Conservation (phyloP, 2,113 vertebrate genomes). For the Gadus macrocephalus region DNA sequence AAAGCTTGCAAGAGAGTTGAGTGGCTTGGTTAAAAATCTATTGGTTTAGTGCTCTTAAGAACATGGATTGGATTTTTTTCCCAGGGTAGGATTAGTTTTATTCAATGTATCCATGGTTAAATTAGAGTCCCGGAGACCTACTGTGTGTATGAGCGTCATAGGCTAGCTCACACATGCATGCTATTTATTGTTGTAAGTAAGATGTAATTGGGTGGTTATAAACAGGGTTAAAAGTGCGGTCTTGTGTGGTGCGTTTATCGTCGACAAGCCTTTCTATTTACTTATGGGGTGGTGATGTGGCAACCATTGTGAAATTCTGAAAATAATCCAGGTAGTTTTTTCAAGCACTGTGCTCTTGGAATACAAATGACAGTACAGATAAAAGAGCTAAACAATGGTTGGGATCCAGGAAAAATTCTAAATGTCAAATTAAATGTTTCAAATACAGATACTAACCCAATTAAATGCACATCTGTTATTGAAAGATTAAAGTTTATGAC, state of each 20-base stretch:
- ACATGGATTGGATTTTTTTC: conserved; percentile 4
- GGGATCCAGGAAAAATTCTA: conserved; percentile 38
- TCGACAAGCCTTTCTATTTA: conserved; percentile 13
- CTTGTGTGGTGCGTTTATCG: conserved; percentile 17
- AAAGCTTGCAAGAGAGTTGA: conserved; percentile 25
- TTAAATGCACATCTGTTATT: neutral
- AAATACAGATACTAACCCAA: conserved; percentile 10
- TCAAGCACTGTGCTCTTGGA: conserved; percentile 32
- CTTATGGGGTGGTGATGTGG: conserved; percentile 3
- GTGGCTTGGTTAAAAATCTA: conserved; percentile 26
- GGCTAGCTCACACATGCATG: conserved; percentile 35
- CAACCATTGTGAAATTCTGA: neutral
- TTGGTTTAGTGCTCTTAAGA: conserved; percentile 27
- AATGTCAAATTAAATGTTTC: conserved; percentile 19
- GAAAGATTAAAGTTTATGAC: no score
- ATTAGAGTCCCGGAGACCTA: conserved; percentile 21
- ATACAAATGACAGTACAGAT: conserved; percentile 1
- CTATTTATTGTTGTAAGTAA: conserved; percentile 17
- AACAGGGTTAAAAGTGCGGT: conserved; percentile 18
- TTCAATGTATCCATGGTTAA: conserved; percentile 33
- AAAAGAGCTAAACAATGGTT: neutral
- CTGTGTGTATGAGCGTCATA: conserved; percentile 14
- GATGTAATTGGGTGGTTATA: conserved; percentile 9
- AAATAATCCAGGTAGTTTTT: conserved; percentile 3
- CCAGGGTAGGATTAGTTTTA: conserved; percentile 15